Base-by-base conservation (phyloP, 2,113 vertebrate genomes). In the Callipepla squamata region DNA sequence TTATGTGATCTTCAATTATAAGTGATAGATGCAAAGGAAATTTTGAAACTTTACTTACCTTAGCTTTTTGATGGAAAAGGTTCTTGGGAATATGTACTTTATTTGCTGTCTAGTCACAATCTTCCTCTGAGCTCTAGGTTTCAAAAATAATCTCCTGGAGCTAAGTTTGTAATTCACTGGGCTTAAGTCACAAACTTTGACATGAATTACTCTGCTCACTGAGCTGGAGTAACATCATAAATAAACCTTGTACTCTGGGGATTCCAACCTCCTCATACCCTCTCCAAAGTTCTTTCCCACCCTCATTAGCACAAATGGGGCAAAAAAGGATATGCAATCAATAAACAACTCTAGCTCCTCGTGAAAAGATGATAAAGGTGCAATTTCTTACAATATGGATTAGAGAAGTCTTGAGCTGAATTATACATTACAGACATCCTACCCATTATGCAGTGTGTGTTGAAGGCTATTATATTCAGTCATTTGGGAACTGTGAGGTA, bases 351-450 rank as follows among this genome's bases (percentile, higher is more conserved):
- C 13, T 45, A 62, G 14, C 12, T 88, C n/a, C 81, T 92, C 79
- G n/a, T 78, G n/a, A 66, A 89, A 90, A 90, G 73, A 61, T 85
- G 79, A 6, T 75, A 90, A 83, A 23, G 34, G 68, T 86, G 16
- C 57, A 48, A 38, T 90, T 94, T 86, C 76, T 75, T 78, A 76
- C 14, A 20, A 28, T 34, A 42, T 1, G 4, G 58, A 30, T 55
- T 65, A 70, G 48, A 84, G 26, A 67, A 92, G 26, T 72, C 1
- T 66, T 55, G 13, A 84, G 48, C 62, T 96, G 58, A 95, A 96
- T 96, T 95, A 95, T 96, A 95, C 82, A 94, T 96, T 95, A 84
- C 77, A 94, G 68, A 79, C 58, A 75, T 90, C 44, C 78, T 92
- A 83, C 51, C 26, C 85, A 0, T 86, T 84, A 80, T 93, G 53